These are phyloP conservation scores for Macaca nemestrina DNA, from an alignment of 2,113 vertebrate species.

Conservation along the genomic window DNA sequence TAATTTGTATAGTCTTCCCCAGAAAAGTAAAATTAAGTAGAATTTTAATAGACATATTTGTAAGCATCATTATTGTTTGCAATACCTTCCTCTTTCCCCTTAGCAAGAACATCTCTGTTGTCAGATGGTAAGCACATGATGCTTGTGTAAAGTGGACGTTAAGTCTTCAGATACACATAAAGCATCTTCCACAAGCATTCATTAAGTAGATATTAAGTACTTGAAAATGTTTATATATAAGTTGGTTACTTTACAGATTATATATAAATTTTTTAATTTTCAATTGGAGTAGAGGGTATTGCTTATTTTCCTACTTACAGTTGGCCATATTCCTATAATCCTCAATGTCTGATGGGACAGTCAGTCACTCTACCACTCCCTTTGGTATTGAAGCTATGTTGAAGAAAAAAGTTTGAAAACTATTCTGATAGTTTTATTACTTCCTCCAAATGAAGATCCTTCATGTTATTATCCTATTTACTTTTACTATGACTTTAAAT, in stretches of 20 bases:
- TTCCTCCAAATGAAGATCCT: background rate
- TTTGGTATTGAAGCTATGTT: background rate
- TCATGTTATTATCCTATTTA: background rate
- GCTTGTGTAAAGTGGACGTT: background rate
- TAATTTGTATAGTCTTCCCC: background rate
- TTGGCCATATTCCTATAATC: background rate
- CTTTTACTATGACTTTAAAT: background rate
- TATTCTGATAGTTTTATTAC: background rate
- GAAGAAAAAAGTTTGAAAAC: background rate
- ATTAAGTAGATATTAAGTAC: background rate
- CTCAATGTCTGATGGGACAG: background rate
- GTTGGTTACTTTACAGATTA: background rate
- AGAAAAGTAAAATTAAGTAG: background rate
- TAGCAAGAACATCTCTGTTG: background rate
- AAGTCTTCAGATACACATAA: background rate
- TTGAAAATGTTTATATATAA: background rate
- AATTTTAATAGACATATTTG: background rate
- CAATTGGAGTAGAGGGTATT: background rate
- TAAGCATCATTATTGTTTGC: background rate
- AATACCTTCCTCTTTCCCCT: too few species aligned
- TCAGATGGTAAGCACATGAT: rapidly evolving
- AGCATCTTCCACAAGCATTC: background rate
- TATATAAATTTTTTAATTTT: background rate
- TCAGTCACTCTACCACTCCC: background rate
- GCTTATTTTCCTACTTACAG: background rate